Evolutionary conservation across 2,113 vertebrate species (phyloP).

Genomic region (Puffinus mauretanicus): DNA sequence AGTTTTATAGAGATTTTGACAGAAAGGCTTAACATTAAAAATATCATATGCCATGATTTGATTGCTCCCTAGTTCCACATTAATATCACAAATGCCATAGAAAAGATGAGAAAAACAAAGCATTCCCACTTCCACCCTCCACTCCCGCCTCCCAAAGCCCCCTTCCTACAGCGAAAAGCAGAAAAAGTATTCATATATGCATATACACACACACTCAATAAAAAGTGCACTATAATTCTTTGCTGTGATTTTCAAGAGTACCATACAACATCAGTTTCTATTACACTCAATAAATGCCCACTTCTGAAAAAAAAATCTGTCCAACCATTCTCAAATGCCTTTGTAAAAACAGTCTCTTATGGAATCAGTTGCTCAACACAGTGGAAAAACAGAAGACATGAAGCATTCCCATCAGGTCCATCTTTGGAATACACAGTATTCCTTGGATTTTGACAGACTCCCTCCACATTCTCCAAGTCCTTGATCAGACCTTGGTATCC

Average conservation of each 20-base stretch:
- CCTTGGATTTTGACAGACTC: neutral
- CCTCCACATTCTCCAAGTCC: neutral
- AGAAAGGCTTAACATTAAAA: conserved; percentile 49
- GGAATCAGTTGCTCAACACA: neutral
- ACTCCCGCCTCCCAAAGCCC: neutral
- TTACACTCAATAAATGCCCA: neutral
- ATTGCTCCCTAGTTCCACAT: neutral
- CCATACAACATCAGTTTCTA: neutral
- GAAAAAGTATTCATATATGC: neutral
- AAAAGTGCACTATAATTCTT: neutral
- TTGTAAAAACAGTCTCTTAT: neutral
- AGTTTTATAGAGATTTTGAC: conserved; percentile 45
- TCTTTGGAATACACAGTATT: neutral
- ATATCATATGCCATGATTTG: neutral
- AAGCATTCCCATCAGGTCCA: neutral
- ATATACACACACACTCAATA: neutral
- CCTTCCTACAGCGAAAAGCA: neutral
- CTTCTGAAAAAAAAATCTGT: neutral
- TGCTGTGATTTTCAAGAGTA: conserved; percentile 2
- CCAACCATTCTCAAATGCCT: neutral
- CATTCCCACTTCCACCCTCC: conserved; percentile 8
- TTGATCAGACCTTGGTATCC: neutral
- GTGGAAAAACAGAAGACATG: neutral
- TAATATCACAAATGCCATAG: neutral
- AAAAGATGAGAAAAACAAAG: conserved; percentile 45